Percentiles rank a stretch among this genome's conserved stretches.
Conservation (phyloP, 2,888 invertebrate species). For the Conomelus anceps region DNA sequence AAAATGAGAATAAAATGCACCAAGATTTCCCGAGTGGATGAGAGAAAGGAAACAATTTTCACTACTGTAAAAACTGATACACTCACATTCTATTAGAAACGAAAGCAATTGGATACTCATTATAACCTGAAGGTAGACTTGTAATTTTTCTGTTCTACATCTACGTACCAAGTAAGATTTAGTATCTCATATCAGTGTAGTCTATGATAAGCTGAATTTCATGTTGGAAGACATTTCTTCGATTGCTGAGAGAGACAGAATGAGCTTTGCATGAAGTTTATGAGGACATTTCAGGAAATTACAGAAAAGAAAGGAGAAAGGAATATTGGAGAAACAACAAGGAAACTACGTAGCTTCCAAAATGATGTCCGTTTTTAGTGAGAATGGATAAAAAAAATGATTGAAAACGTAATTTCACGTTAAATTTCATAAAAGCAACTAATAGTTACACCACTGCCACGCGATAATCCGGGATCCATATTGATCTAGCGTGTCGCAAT, state of each 20-base stretch:
- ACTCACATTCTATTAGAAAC: not conserved
- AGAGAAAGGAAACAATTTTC: not conserved
- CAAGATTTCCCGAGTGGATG: too few species aligned
- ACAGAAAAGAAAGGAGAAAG: not conserved
- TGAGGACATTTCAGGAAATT: not conserved
- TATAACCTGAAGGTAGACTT: not conserved
- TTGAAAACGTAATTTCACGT: too few species aligned
- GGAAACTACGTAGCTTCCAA: too few species aligned
- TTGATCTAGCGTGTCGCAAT: too few species aligned
- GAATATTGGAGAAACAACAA: not conserved
- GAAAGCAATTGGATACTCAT: not conserved
- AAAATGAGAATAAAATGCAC: too few species aligned
- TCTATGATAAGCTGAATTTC: too few species aligned
- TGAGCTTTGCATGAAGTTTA: not conserved
- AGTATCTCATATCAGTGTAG: not conserved
- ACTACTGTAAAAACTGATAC: not conserved
- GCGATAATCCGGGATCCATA: too few species aligned
- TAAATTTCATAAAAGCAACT: too few species aligned
- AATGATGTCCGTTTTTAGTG: too few species aligned
- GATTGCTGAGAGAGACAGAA: not conserved
- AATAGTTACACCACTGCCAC: too few species aligned
- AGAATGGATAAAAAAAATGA: too few species aligned
- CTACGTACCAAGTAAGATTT: not conserved
- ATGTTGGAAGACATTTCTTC: not conserved
- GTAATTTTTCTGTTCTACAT: not conserved